Evolutionary conservation across 2,888 invertebrate species (phyloP).

Genomic region (Dynastes tityus): DNA sequence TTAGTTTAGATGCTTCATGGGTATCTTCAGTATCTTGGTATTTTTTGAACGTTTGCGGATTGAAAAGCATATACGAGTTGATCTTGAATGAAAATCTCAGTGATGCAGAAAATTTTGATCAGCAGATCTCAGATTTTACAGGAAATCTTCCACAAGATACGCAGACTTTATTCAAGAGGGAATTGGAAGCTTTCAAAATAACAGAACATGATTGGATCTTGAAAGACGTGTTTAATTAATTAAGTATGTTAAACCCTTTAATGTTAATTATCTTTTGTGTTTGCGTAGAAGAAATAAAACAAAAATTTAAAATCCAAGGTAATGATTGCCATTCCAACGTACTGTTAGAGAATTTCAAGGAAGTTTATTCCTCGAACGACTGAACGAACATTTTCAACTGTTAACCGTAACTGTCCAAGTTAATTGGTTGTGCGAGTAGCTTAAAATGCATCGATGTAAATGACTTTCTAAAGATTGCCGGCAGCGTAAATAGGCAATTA

Average conservation of each 20-base stretch:
- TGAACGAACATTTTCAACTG: neutral
- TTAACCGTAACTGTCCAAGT: conserved; percentile 6
- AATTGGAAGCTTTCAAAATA: conserved; percentile 98
- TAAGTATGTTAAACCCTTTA: neutral
- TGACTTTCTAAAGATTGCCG: conserved; percentile 1
- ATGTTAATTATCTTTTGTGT: neutral
- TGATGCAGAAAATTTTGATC: conserved; percentile 86
- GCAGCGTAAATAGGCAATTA: neutral
- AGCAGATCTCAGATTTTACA: conserved; percentile 96
- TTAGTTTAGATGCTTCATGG: conserved; percentile 96
- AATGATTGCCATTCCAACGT: neutral
- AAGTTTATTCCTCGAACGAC: neutral
- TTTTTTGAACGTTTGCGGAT: conserved; percentile 97
- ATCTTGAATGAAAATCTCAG: conserved; percentile 97
- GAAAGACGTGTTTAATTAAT: conserved; percentile 73
- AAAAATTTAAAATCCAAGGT: neutral
- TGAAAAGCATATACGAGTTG: conserved; percentile 94
- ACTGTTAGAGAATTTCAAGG: neutral
- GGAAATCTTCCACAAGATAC: conserved; percentile 96
- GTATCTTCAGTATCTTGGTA: conserved; percentile 99
- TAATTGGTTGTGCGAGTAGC: neutral
- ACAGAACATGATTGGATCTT: conserved; percentile 93
- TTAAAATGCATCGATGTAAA: conserved; percentile 1
- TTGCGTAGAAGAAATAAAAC: neutral
- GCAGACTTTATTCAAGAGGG: conserved; percentile 96